A percentile compares a stretch with the other conserved stretches of the same genome.
Conservation (phyloP, 2,797 vertebrate species). For the Telmatherina bonti region DNA sequence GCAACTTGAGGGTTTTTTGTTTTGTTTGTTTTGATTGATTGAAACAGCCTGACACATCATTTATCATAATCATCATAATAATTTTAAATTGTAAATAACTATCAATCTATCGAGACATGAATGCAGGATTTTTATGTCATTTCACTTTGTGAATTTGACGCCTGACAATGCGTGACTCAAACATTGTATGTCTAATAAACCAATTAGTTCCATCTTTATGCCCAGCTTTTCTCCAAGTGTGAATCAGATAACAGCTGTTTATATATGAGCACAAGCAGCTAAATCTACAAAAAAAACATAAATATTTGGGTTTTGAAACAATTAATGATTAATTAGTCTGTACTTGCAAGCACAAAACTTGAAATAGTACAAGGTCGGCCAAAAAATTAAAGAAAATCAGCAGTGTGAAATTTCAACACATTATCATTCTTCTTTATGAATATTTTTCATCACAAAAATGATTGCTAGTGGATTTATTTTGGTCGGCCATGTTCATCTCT, state of each 20-base stretch:
- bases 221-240: not conserved
- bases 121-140: not conserved
- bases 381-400: not conserved
- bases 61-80: not conserved
- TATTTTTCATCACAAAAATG: not conserved
- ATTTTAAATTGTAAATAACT: slow-evolving; percentile 11
- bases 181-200: slow-evolving; percentile 12
- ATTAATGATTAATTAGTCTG: not conserved
- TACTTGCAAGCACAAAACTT: too few relatives aligned
- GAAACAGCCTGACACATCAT: not conserved
- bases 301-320: too few relatives aligned
- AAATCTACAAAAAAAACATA: too few relatives aligned
- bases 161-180: slow-evolving; percentile 3
- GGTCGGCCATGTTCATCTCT: slow-evolving; percentile 18
- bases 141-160: slow-evolving; percentile 6
- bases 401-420: not conserved
- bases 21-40: not conserved
- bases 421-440: not conserved
- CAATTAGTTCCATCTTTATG: slow-evolving; percentile 1
- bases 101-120: slow-evolving; percentile 10
- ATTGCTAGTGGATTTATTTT: not conserved
- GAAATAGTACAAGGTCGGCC: too few relatives aligned
- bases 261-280: not conserved
- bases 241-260: not conserved
- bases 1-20: not conserved